phyloP scores from a whole-genome alignment of 2,797 vertebrate species.

The Sandelia bainsii region DNA sequence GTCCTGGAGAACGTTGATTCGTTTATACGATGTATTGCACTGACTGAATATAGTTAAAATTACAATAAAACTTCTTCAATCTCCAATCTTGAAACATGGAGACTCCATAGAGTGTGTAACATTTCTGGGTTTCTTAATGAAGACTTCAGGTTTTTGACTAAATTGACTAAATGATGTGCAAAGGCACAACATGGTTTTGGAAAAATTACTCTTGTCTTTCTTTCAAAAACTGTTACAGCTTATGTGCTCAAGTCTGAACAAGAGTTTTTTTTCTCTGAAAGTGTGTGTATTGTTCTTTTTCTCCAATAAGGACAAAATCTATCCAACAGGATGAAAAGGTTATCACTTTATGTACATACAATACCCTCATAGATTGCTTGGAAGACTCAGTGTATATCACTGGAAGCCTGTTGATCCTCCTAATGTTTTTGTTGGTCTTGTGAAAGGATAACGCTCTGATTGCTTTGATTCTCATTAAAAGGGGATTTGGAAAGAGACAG shows the following conservation, averaged over 20 bases:
- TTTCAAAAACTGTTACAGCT: neutral
- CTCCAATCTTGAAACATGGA: no score
- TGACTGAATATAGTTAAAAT: no score
- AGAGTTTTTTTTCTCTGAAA: neutral
- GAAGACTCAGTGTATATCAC: neutral
- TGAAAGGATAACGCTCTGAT: slow-evolving; percentile 27
- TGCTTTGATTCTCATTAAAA: slow-evolving; percentile 65
- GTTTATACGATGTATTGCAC: no score
- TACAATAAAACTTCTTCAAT: no score
- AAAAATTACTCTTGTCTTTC: neutral
- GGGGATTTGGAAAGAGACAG: slow-evolving; percentile 59
- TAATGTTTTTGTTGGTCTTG: slow-evolving; percentile 44
- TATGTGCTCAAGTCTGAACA: neutral
- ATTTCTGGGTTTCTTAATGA: neutral
- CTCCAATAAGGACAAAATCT: neutral
- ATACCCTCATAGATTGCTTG: slow-evolving; percentile 22
- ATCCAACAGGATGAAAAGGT: neutral
- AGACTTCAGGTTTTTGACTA: neutral
- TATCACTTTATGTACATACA: neutral
- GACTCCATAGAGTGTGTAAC: neutral
- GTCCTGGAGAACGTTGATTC: no score
- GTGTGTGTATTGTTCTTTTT: slow-evolving; percentile 19
- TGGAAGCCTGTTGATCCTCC: slow-evolving; percentile 19
- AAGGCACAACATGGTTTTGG: neutral
- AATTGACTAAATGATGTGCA: neutral